Base-by-base conservation (phyloP, 2,888 invertebrate genomes). In the Machimus atricapillus region DNA sequence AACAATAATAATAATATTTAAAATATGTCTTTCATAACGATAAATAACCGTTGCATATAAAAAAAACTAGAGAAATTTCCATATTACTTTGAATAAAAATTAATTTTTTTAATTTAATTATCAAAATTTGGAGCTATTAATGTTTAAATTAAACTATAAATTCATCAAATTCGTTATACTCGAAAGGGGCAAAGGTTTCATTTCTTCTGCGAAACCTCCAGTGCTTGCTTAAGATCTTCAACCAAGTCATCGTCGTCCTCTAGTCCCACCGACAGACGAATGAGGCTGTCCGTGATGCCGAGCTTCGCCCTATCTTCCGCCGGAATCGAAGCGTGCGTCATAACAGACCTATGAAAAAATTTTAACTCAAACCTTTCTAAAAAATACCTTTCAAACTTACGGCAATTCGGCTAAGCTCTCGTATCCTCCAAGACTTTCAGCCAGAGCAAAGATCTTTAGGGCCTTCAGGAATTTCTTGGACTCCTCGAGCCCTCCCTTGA, bases 241-340 rank as follows among this genome's bases (percentile, higher is more conserved):
- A 98, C 94, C 85, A 99, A 94, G 93, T 99, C 99, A 66, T 96
- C 95, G 3, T 94, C 93, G 89, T 97, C 96, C 93, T 99, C 99
- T 43, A 99, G 93, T 4, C 99, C 99, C 85, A 98, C 96, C 0
- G 98, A 98, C 40, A 99, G 92, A 89, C 99, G 94, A 86, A 99
- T 94, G 34, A 99, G 93, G 56, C 96, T 95, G 91, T 98, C 96
- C 0, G 95, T 96, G 89, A 99, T 98, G 16, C 97, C 97, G 40
- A 98, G 93, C 88, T 93, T 93, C 37, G 91, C 93, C 88, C 97
- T 93, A 89, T 96, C 95, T 76, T 95, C 95, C 86, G 93, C 94
- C 0, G 98, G 97, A 40, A 99, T 96, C 0, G 97, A 97, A 1
- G 98, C 97, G 91, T 99, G 99, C 0, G 99, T 99, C 99, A 99